Conservation (phyloP, 1,140 invertebrate genomes). For the Cotesia vestalis region DNA sequence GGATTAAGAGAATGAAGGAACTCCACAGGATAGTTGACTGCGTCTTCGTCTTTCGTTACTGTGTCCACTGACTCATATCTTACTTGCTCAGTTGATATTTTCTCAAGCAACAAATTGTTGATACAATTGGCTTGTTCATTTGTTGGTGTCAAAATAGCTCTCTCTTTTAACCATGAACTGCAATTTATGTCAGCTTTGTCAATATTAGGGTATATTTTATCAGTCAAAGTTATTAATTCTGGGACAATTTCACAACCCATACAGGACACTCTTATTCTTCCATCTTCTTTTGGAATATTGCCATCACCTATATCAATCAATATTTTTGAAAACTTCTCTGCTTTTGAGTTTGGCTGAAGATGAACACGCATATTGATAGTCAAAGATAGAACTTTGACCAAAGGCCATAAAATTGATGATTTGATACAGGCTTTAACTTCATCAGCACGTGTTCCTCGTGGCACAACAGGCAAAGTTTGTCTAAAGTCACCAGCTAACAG, state of each 20-base stretch:
- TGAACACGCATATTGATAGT: constrained; percentile 61
- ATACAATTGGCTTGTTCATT: constrained; percentile 42
- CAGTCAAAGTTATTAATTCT: constrained; percentile 47
- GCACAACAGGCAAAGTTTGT: constrained; percentile 61
- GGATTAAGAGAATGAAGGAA: constrained; percentile 57
- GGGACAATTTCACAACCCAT: neutral
- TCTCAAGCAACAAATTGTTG: constrained; percentile 41
- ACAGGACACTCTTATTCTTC: neutral
- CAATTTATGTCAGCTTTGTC: constrained; percentile 44
- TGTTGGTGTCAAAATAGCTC: constrained; percentile 45
- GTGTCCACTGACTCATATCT: constrained; percentile 54
- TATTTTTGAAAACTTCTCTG: constrained; percentile 55
- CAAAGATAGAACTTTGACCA: constrained; percentile 50
- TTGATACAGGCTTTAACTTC: constrained; percentile 35
- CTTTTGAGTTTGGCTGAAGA: constrained; percentile 48
- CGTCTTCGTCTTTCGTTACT: constrained; percentile 48
- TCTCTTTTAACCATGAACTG: constrained; percentile 41
- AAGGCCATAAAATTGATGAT: constrained; percentile 14
- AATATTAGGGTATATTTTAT: constrained; percentile 51
- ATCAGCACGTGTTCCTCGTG: constrained; percentile 50
- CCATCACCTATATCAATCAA: constrained; percentile 58
- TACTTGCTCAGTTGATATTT: constrained; percentile 37
- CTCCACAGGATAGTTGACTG: constrained; percentile 54
- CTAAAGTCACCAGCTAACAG: constrained; percentile 56
- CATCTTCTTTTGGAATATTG: neutral